phyloP scores from a whole-genome alignment of 2,888 invertebrate species.

The Gortyna flavago region DNA sequence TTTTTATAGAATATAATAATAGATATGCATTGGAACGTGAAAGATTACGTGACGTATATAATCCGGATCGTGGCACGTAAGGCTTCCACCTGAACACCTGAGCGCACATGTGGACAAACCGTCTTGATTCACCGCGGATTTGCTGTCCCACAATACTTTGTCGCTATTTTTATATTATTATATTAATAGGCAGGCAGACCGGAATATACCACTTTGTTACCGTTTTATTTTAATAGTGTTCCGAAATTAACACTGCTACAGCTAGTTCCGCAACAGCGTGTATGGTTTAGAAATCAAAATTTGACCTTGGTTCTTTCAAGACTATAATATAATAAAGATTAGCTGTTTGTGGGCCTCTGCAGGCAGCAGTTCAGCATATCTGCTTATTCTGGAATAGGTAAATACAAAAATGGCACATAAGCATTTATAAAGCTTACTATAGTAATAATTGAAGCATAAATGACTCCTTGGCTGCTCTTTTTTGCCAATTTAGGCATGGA shows the following conservation, averaged over 20 bases:
- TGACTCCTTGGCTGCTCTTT: not conserved
- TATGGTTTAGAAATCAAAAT: not conserved
- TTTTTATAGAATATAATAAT: slow-evolving; percentile 14
- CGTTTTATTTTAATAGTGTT: slow-evolving; percentile 32
- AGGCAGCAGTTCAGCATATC: not conserved
- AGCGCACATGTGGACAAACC: slow-evolving; percentile 58
- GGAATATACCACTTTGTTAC: slow-evolving; percentile 23
- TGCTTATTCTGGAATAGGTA: not conserved
- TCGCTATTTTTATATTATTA: slow-evolving; percentile 24
- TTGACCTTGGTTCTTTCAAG: not conserved
- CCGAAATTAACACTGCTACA: not conserved
- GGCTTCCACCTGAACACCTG: slow-evolving; percentile 66
- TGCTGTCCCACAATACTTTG: slow-evolving; percentile 16
- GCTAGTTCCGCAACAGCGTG: not conserved
- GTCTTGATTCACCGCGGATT: slow-evolving; percentile 56
- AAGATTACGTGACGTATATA: slow-evolving; percentile 65
- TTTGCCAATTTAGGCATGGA: not conserved
- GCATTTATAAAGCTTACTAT: not conserved
- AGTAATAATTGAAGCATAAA: not conserved
- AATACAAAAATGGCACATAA: not conserved
- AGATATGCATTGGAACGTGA: slow-evolving; percentile 48
- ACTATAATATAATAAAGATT: not conserved
- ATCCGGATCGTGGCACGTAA: slow-evolving; percentile 66
- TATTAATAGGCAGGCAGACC: not conserved
- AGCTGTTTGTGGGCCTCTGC: not conserved